Evolutionary conservation across 2,113 vertebrate genomes (phyloP).

Genomic region (Anoura caudifer): DNA sequence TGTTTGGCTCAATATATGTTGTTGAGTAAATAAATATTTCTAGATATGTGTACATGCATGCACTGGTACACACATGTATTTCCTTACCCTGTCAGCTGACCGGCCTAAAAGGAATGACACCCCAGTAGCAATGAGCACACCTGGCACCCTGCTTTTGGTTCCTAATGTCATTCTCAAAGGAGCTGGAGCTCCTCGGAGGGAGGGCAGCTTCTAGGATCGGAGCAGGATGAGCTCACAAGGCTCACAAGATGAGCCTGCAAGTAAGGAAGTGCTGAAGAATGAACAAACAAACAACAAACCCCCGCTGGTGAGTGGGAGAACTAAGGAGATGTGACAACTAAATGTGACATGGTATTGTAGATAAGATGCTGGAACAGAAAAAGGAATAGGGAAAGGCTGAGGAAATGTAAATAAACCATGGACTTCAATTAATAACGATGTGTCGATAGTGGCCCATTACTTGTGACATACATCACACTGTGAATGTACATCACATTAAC

Average conservation of each 20-base stretch:
- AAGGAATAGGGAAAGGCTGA: not conserved
- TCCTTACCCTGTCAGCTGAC: not conserved
- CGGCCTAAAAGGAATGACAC: not conserved
- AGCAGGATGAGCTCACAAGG: too few relatives aligned
- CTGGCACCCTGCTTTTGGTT: not conserved
- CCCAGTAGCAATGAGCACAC: not conserved
- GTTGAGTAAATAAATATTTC: not conserved
- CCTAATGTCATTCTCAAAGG: not conserved
- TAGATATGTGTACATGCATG: not conserved
- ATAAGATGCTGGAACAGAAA: not conserved
- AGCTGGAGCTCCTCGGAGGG: not conserved
- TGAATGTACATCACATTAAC: too few relatives aligned
- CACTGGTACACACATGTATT: not conserved
- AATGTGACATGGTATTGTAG: not conserved
- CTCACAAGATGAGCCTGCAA: not conserved
- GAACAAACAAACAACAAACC: not conserved
- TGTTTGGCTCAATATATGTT: not conserved
- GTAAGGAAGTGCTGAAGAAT: not conserved
- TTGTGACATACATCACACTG: not conserved
- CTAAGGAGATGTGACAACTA: not conserved
- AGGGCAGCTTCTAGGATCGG: not conserved
- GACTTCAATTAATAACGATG: not conserved
- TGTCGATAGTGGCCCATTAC: not conserved
- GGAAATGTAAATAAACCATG: not conserved
- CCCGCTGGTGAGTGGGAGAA: not conserved